phyloP scores from a whole-genome alignment of 1,140 invertebrate genomes.

The Dendrolimus kikuchii region DNA sequence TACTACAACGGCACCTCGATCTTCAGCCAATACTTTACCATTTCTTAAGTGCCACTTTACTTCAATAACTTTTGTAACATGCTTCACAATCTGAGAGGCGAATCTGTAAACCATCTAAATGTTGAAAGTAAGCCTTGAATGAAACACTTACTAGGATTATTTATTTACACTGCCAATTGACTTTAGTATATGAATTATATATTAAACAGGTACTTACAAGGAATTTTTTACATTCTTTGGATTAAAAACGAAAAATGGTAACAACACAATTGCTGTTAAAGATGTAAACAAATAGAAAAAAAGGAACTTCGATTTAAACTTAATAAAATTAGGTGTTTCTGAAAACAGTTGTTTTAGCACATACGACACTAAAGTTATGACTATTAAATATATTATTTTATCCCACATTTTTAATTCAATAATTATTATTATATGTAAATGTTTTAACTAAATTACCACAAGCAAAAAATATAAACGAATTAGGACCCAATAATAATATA shows the following conservation, averaged over 20 bases:
- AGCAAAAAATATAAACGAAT: conserved; percentile 7
- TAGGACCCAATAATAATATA: too few species aligned
- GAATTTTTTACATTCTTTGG: conserved; percentile 69
- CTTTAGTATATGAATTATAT: conserved; percentile 1
- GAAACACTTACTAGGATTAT: background rate
- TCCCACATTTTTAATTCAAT: conserved; percentile 47
- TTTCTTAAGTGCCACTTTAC: conserved; percentile 86
- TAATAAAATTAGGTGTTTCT: conserved; percentile 64
- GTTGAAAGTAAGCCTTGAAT: background rate
- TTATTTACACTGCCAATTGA: conserved; percentile 1
- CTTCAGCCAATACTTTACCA: conserved; percentile 82
- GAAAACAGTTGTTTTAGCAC: conserved; percentile 66
- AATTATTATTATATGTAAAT: conserved; percentile 1
- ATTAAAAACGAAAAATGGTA: conserved; percentile 68
- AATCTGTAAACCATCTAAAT: conserved; percentile 35
- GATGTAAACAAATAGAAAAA: conserved; percentile 65
- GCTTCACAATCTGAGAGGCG: conserved; percentile 59
- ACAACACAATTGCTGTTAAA: conserved; percentile 47
- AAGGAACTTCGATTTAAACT: conserved; percentile 70
- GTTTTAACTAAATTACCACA: conserved; percentile 6
- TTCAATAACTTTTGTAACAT: conserved; percentile 82
- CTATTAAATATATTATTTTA: conserved; percentile 53
- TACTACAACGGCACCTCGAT: conserved; percentile 86
- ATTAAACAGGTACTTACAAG: conserved; percentile 47
- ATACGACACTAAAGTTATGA: conserved; percentile 52